Conservation (phyloP, 2,888 invertebrate species). For the Cactoblastis cactorum region DNA sequence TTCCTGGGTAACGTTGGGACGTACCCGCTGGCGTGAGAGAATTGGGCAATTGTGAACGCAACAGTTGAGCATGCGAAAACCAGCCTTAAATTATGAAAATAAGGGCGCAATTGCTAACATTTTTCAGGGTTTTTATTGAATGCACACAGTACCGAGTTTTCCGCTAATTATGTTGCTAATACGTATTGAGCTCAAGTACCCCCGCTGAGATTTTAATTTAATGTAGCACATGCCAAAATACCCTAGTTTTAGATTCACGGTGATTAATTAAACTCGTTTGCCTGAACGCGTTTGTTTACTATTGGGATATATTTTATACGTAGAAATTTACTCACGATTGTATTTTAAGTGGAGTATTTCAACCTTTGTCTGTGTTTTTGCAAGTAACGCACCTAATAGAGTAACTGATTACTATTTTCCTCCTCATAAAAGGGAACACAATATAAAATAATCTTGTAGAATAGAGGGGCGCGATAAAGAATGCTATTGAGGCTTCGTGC, state of each 20-base stretch:
- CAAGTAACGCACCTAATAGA: conserved; percentile 72
- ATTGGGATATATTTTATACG: conserved; percentile 25
- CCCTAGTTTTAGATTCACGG: conserved; percentile 1
- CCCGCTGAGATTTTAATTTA: conserved; percentile 49
- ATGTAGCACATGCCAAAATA: conserved; percentile 21
- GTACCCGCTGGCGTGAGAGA: conserved; percentile 52
- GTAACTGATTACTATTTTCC: conserved; percentile 72
- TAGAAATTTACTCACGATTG: conserved; percentile 20
- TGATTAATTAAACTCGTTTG: conserved; percentile 5
- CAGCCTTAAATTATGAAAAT: neutral
- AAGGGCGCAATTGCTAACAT: conserved; percentile 7
- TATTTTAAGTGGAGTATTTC: conserved; percentile 20
- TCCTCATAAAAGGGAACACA: conserved; percentile 60
- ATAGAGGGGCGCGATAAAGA: conserved; percentile 63
- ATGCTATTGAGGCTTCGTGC: conserved; percentile 66
- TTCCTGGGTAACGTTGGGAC: conserved; percentile 38
- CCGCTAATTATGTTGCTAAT: conserved; percentile 67
- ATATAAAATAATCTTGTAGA: conserved; percentile 67
- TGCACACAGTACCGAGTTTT: conserved; percentile 52
- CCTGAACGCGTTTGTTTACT: neutral
- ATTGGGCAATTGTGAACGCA: conserved; percentile 42
- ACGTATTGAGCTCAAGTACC: conserved; percentile 36
- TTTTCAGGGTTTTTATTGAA: conserved; percentile 29
- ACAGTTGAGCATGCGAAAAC: neutral
- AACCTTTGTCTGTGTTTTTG: conserved; percentile 41